Evolutionary conservation across 1,140 invertebrate genomes (phyloP).

Genomic region (Popillia japonica): DNA sequence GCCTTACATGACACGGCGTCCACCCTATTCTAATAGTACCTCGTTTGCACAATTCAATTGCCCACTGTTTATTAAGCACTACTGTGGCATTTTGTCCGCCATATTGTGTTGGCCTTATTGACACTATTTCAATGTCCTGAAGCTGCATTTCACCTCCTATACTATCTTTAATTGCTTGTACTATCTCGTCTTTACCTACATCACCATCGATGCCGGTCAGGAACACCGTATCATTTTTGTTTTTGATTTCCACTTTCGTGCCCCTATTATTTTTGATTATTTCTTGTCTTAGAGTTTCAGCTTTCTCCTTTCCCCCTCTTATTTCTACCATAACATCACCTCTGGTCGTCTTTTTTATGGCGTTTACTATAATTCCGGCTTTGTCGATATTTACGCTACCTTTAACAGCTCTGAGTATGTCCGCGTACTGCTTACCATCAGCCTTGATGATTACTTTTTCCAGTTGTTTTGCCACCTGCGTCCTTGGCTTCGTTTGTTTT

Average conservation of each 20-base stretch:
- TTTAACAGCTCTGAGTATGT: too few relatives aligned
- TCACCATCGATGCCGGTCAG: too few relatives aligned
- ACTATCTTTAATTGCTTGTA: too few relatives aligned
- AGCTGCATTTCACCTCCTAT: not conserved
- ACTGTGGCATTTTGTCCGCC: not conserved
- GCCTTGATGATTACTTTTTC: not conserved
- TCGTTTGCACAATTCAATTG: too few relatives aligned
- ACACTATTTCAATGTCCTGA: not conserved
- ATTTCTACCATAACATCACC: not conserved
- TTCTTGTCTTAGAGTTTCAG: not conserved
- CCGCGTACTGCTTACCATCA: not conserved
- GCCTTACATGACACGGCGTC: too few relatives aligned
- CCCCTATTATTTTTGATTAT: not conserved
- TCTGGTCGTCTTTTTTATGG: not conserved
- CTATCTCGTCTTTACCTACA: not conserved
- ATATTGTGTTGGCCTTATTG: not conserved
- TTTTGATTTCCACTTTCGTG: not conserved
- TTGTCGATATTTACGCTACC: too few relatives aligned
- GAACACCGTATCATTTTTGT: too few relatives aligned
- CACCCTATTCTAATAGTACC: too few relatives aligned
- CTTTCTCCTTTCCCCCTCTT: not conserved
- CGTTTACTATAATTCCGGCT: not conserved
- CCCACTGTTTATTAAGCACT: too few relatives aligned
- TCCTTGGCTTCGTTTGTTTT: not conserved
- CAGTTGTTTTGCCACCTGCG: not conserved